Evolutionary conservation across 2,888 invertebrate genomes (phyloP).

Genomic region (Cheiracanthium punctorium): DNA sequence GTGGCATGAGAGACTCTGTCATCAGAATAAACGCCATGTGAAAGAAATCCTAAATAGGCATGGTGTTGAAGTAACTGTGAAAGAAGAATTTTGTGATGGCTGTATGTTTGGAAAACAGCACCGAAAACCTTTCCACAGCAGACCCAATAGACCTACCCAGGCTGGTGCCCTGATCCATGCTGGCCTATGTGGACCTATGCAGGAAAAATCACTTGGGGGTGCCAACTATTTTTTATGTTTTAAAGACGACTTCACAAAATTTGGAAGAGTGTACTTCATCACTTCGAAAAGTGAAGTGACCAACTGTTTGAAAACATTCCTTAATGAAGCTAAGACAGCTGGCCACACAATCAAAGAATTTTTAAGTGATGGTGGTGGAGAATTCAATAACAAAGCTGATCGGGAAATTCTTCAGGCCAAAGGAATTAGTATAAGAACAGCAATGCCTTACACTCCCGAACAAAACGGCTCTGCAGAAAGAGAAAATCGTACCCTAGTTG

Average conservation of each 20-base stretch:
- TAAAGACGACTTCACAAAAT: constrained; percentile 36
- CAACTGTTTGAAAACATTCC: constrained; percentile 20
- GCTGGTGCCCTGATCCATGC: constrained; percentile 34
- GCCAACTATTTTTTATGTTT: constrained; percentile 33
- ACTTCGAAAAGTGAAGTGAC: constrained; percentile 21
- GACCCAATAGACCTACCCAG: neutral
- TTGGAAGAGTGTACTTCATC: constrained; percentile 22
- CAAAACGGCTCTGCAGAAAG: no score
- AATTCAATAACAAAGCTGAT: constrained; percentile 16
- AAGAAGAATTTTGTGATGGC: neutral
- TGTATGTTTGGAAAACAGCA: constrained; percentile 8
- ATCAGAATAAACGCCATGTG: constrained; percentile 13
- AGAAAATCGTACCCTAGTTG: no score
- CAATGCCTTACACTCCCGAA: no score
- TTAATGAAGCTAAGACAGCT: constrained; percentile 23
- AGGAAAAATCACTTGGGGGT: constrained; percentile 27
- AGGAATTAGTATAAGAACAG: no score
- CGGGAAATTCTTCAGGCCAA: neutral
- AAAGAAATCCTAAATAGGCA: constrained; percentile 10
- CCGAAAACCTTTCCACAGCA: neutral
- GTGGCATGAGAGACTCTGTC: constrained; percentile 36
- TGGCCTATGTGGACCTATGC: constrained; percentile 30
- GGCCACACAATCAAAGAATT: constrained; percentile 12
- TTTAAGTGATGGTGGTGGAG: constrained; percentile 19
- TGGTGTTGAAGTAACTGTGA: neutral